Evolutionary conservation across 2,888 invertebrate species (phyloP).

Genomic region (Acanthosepion pharaonis): DNA sequence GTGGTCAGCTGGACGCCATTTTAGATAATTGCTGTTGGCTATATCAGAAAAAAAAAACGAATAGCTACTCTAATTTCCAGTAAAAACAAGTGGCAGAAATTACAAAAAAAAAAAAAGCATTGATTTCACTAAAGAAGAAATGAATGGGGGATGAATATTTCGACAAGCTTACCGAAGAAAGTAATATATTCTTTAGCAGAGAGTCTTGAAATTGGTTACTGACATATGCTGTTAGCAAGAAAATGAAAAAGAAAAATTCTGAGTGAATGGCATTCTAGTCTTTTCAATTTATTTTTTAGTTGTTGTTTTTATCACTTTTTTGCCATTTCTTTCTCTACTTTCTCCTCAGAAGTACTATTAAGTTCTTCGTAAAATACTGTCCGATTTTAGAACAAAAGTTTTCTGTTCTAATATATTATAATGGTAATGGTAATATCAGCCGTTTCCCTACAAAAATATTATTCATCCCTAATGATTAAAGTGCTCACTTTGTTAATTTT

Average conservation of each 20-base stretch:
- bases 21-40: not conserved
- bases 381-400: too few species aligned
- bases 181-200: not conserved
- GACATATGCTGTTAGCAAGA: not conserved
- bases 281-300: not conserved
- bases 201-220: not conserved
- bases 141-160: not conserved
- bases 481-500: too few species aligned
- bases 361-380: too few species aligned
- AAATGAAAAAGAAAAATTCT: not conserved
- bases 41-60: not conserved
- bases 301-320: not conserved
- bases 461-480: too few species aligned
- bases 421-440: too few species aligned
- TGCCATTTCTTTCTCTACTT: not conserved
- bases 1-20: not conserved
- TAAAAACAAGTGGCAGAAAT: not conserved
- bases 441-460: too few species aligned
- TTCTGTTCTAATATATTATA: too few species aligned
- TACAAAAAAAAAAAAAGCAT: not conserved
- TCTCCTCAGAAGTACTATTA: too few species aligned
- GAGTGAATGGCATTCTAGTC: not conserved
- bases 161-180: not conserved
- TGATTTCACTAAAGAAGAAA: not conserved
- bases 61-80: not conserved